Base-by-base conservation (phyloP, 2,113 vertebrate species). In the Bubo bubo region DNA sequence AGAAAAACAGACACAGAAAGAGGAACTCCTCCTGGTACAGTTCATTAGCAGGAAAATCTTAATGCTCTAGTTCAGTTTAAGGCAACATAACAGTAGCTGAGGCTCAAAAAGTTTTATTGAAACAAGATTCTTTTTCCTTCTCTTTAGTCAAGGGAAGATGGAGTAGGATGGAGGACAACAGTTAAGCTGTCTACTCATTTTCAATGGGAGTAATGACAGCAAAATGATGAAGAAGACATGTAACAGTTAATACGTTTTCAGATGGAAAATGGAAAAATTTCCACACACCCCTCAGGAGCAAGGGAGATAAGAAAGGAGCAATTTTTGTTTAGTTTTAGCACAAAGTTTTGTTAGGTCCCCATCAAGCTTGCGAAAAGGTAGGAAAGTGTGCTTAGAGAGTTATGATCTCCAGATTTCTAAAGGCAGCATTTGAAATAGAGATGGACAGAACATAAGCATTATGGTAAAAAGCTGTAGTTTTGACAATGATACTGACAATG, bases 211-310 rank as follows among this genome's bases (percentile, higher is more conserved):
- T 8, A 91, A 34, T 16, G 21, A 49, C 28, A 63, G 70, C 3
- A 75, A 66, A 86, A 66, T 49, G 16, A 45, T 2, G 5, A 58
- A 67, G 14, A 81, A 10, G 5, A 66, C 20, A 70, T 3, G 3
- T 8, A 56, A 47, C 3, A 74, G 12, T 43, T 16, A 47, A 11
- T 58, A 67, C 3, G 5, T 66, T 50, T 84, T 73, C n/a, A 74
- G 9, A 47, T 5, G 28, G 19, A 87, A 91, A 84, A 22, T 0
- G 4, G 5, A 66, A 90, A 17, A 53, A 47, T 35, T 83, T 80
- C 8, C 16, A 49, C 5, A 24, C 2, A 30, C 0, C 2, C 2
- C 32, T 79, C 9, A 32, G 23, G 35, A 77, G 6, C 4, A 70
- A 71, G 5, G 20, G 23, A 30, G 23, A 35, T 56, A 72, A 72